These are phyloP conservation scores for Laothoe populi DNA, from an alignment of 2,888 invertebrate genomes.

Conservation along the genomic window DNA sequence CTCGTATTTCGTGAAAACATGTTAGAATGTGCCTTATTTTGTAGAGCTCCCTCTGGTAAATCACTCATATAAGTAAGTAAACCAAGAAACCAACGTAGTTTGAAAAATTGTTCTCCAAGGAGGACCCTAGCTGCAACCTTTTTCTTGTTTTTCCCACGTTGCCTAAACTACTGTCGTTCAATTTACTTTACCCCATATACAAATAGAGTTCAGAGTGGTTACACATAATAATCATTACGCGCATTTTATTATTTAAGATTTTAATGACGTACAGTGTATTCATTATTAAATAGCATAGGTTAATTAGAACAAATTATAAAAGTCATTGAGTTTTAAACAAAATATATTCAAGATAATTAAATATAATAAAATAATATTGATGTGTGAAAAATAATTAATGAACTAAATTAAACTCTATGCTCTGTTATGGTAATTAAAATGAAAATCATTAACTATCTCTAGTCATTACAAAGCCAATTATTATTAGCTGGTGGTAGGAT, in stretches of 20 bases:
- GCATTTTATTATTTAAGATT: not conserved
- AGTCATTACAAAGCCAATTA: no score
- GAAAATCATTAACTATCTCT: no score
- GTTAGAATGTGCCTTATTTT: slow-evolving; percentile 36
- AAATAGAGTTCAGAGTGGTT: slow-evolving; percentile 13
- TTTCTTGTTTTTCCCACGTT: slow-evolving; percentile 56
- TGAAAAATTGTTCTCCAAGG: slow-evolving; percentile 74
- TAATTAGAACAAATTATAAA: no score
- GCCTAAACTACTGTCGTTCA: slow-evolving; percentile 65
- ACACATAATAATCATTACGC: slow-evolving; percentile 5
- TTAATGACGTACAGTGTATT: not conserved
- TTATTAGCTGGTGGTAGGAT: no score
- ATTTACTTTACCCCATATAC: slow-evolving; percentile 53
- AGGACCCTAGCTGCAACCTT: slow-evolving; percentile 58
- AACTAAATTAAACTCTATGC: no score
- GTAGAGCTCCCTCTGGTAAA: slow-evolving; percentile 52
- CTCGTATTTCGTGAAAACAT: slow-evolving; percentile 11
- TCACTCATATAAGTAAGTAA: slow-evolving; percentile 65
- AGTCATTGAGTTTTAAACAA: no score
- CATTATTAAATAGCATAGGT: not conserved
- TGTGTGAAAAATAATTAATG: no score
- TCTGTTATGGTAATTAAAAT: no score
- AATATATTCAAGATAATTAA: not conserved
- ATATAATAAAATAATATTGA: not conserved
- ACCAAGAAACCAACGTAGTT: slow-evolving; percentile 67